Evolutionary conservation across 2,888 invertebrate species (phyloP).

Genomic region (Macrosoma leucophasiata): DNA sequence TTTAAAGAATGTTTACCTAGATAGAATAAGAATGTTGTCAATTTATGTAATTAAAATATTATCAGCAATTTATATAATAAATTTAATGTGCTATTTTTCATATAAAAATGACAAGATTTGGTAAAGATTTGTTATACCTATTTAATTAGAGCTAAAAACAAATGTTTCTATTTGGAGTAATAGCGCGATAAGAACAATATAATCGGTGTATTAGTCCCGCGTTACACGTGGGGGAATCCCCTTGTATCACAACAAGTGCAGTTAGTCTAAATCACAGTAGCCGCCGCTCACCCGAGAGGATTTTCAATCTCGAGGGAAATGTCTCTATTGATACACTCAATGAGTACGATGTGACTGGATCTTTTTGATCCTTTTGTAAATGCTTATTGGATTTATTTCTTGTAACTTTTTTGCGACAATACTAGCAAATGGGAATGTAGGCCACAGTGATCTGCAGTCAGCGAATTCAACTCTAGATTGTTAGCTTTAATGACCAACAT

Average conservation of each 20-base stretch:
- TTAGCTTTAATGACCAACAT: not conserved
- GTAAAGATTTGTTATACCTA: no score
- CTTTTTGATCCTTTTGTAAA: constrained; percentile 42
- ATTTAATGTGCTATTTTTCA: no score
- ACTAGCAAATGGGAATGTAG: no score
- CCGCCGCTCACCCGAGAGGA: constrained; percentile 50
- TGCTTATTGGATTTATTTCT: no score
- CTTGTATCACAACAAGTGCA: constrained; percentile 56
- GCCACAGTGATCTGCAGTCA: no score
- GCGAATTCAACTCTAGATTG: not conserved
- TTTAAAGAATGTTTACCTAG: no score
- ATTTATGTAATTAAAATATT: no score
- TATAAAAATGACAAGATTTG: no score
- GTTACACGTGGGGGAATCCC: constrained; percentile 49
- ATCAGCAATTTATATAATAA: no score
- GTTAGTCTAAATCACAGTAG: constrained; percentile 66
- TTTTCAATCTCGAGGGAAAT: constrained; percentile 57
- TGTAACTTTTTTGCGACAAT: no score
- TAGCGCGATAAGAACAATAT: constrained; percentile 31
- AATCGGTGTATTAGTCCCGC: constrained; percentile 54
- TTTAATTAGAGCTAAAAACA: constrained; percentile 2
- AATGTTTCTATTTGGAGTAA: constrained; percentile 31
- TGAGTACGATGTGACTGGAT: constrained; percentile 28
- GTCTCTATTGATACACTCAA: constrained; percentile 41
- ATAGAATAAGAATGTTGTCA: no score